Percentiles rank a stretch among this genome's conserved stretches.
These are phyloP conservation scores for Drosophila ustulata DNA, from an alignment of 2,888 invertebrate genomes.

Conservation along the genomic window DNA sequence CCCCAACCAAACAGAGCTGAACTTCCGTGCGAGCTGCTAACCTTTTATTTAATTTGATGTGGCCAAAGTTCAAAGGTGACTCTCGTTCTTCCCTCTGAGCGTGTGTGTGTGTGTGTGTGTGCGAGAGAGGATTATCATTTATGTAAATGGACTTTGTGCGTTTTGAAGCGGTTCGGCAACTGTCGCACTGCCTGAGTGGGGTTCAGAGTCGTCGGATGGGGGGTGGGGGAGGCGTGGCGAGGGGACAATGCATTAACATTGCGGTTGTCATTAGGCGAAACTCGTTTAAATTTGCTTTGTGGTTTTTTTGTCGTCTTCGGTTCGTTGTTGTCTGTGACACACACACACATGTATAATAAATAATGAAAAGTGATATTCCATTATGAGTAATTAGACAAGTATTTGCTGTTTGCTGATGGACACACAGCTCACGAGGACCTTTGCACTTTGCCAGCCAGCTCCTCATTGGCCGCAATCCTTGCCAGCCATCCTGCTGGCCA, in stretches of 20 bases:
- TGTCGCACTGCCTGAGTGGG: slow-evolving; percentile 21
- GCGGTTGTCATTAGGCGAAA: slow-evolving; percentile 49
- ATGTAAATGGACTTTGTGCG: slow-evolving; percentile 68
- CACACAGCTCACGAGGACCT: slow-evolving; percentile 1
- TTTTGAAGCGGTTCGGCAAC: slow-evolving; percentile 27
- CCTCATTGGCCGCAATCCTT: slow-evolving; percentile 7
- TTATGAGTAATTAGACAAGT: slow-evolving; percentile 60
- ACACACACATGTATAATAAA: slow-evolving; percentile 36
- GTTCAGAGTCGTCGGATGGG: background rate
- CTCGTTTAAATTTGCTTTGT: slow-evolving; percentile 67
- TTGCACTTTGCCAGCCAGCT: slow-evolving; percentile 1
- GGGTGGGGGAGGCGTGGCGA: background rate
- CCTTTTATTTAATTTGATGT: slow-evolving; percentile 74
- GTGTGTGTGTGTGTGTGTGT: slow-evolving; percentile 9
- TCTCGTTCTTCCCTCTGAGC: background rate
- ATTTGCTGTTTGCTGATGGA: slow-evolving; percentile 37
- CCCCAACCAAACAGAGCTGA: background rate
- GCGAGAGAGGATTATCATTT: slow-evolving; percentile 57
- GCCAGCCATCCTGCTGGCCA: background rate
- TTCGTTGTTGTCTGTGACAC: background rate
- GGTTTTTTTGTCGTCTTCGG: slow-evolving; percentile 28
- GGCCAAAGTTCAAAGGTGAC: slow-evolving; percentile 73
- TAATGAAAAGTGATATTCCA: slow-evolving; percentile 60
- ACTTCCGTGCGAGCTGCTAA: slow-evolving; percentile 33
- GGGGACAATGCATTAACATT: slow-evolving; percentile 45